Conservation (phyloP, 2,888 invertebrate genomes). For the Rotaria macrura region DNA sequence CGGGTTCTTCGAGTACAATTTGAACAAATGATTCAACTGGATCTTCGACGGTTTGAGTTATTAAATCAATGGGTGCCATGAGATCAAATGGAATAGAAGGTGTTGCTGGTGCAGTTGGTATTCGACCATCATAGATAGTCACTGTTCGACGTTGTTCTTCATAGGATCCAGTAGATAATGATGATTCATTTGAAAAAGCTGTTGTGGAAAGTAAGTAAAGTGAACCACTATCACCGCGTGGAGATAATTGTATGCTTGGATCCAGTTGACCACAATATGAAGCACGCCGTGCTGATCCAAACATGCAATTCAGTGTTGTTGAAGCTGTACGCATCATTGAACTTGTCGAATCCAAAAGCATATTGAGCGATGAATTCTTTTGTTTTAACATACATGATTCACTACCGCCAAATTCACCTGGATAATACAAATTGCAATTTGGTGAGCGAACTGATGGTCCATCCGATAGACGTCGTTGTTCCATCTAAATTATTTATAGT, state of each 20-base stretch:
- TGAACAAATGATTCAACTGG: background rate
- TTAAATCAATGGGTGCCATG: background rate
- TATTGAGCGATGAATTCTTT: background rate
- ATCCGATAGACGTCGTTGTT: background rate
- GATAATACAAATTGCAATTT: background rate
- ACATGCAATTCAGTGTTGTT: background rate
- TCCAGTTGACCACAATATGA: background rate
- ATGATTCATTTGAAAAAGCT: background rate
- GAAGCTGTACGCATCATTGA: background rate
- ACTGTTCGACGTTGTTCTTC: background rate
- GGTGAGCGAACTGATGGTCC: background rate
- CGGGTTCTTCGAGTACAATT: background rate
- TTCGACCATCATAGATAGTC: background rate
- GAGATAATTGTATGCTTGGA: background rate
- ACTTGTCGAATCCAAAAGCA: slow-evolving; percentile 3
- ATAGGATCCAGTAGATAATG: background rate
- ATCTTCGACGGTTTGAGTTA: background rate
- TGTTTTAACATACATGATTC: background rate
- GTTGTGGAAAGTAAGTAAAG: background rate
- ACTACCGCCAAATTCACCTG: background rate
- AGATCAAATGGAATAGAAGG: slow-evolving; percentile 8
- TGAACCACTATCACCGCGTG: background rate
- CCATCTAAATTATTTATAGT: background rate
- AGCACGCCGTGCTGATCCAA: background rate
- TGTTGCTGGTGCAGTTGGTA: background rate